Evolutionary conservation across 2,113 vertebrate genomes (phyloP).

Genomic region (Clupea harengus): DNA sequence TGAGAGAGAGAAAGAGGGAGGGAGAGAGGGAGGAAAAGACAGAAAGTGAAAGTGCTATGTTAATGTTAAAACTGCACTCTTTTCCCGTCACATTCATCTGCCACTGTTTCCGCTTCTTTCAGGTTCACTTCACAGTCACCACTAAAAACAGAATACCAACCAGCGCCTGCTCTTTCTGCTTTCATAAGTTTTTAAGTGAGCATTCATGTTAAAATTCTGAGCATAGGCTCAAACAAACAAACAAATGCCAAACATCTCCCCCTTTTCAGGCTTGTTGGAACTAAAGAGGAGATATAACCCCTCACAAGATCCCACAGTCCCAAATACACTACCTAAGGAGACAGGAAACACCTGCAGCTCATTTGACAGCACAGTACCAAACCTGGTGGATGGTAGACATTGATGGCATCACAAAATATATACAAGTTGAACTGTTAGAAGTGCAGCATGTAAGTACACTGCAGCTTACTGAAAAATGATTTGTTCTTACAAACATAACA

Average conservation of each 20-base stretch:
- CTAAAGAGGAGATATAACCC: not conserved
- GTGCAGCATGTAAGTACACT: not conserved
- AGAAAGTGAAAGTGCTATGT: constrained; percentile 12
- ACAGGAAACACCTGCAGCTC: not conserved
- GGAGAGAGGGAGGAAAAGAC: not conserved
- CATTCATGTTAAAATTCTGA: not conserved
- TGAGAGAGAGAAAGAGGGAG: not conserved
- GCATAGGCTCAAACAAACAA: not conserved
- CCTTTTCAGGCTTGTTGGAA: not conserved
- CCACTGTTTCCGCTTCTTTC: not conserved
- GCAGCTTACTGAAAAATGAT: not conserved
- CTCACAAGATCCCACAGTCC: not conserved
- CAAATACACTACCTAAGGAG: not conserved
- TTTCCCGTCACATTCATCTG: not conserved
- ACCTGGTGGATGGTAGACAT: not conserved
- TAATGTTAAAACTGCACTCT: constrained; percentile 16
- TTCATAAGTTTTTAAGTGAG: not conserved
- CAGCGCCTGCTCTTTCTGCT: not conserved
- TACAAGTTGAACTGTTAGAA: not conserved
- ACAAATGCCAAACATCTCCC: not conserved
- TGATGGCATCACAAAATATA: not conserved
- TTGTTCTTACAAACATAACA: not conserved
- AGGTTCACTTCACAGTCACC: constrained; percentile 13
- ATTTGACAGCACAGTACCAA: not conserved
- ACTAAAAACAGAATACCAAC: not conserved